These are phyloP conservation scores for Tachuris rubrigastra DNA, from an alignment of 2,113 vertebrate genomes.

Conservation along the genomic window DNA sequence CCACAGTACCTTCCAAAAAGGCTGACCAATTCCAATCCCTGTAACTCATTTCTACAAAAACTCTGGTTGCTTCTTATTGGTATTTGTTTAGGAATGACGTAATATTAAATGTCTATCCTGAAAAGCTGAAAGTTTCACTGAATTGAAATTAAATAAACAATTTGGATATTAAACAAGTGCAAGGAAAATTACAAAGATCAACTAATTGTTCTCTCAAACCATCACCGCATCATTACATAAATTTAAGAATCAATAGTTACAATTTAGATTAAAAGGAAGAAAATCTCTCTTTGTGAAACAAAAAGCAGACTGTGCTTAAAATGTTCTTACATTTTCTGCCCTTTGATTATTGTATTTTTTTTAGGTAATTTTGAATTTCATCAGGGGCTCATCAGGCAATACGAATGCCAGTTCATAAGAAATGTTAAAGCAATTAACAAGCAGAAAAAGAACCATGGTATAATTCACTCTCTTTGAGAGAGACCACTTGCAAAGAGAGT, in stretches of 20 bases:
- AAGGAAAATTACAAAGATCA: constrained; percentile 1
- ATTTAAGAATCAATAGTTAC: constrained; percentile 28
- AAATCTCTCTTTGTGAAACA: not conserved
- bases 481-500: not conserved
- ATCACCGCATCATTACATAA: not conserved
- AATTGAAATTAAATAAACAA: not conserved
- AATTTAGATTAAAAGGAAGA: not conserved
- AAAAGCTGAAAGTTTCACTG: not conserved
- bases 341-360: not conserved
- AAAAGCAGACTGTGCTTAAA: not conserved
- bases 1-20: constrained; percentile 1
- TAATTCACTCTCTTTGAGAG: not conserved
- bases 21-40: not conserved
- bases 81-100: not conserved
- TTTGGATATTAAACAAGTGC: not conserved
- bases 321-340: not conserved
- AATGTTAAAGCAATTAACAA: not conserved
- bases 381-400: not conserved
- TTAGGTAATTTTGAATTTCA: not conserved
- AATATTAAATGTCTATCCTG: not conserved
- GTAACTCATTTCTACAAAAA: not conserved
- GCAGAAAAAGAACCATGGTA: not conserved
- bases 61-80: not conserved
- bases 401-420: not conserved
- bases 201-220: not conserved